Percentiles rank a stretch among this genome's conserved stretches.
Conservation (phyloP, 2,888 invertebrate species). For the Cheilosia pagana region DNA sequence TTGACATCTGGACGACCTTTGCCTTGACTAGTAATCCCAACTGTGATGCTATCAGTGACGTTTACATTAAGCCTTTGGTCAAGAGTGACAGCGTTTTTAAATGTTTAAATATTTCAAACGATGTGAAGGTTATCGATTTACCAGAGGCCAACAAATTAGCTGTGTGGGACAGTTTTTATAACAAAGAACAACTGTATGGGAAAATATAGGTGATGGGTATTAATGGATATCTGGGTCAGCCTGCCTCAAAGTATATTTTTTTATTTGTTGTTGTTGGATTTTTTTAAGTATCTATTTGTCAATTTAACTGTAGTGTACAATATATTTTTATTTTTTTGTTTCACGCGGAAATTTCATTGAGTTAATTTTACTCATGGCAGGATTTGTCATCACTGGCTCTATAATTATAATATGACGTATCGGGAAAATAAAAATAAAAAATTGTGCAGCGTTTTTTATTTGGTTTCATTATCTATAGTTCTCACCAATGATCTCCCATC, state of each 20-base stretch:
- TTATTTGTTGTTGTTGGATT: constrained; percentile 36
- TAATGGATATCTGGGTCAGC: background rate
- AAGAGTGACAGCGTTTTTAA: constrained; percentile 74
- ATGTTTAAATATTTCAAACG: constrained; percentile 80
- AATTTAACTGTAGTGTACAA: too few relatives aligned
- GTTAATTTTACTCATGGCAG: too few relatives aligned
- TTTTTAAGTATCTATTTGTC: too few relatives aligned
- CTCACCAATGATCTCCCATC: too few relatives aligned
- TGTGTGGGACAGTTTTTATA: constrained; percentile 80
- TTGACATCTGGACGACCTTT: constrained; percentile 81
- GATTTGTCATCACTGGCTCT: too few relatives aligned
- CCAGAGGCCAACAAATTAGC: constrained; percentile 78
- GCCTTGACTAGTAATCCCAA: constrained; percentile 81
- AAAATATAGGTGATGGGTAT: constrained; percentile 23
- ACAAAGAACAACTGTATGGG: constrained; percentile 63
- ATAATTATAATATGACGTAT: too few relatives aligned
- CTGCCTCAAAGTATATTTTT: constrained; percentile 29
- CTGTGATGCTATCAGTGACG: constrained; percentile 76
- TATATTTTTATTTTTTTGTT: too few relatives aligned
- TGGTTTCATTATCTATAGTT: too few relatives aligned
- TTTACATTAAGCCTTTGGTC: constrained; percentile 77
- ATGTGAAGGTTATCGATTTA: constrained; percentile 78
- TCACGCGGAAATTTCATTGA: too few relatives aligned
- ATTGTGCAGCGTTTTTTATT: too few relatives aligned
- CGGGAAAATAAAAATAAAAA: too few relatives aligned